Conservation (phyloP, 2,113 vertebrate species). For the Eptesicus fuscus region DNA sequence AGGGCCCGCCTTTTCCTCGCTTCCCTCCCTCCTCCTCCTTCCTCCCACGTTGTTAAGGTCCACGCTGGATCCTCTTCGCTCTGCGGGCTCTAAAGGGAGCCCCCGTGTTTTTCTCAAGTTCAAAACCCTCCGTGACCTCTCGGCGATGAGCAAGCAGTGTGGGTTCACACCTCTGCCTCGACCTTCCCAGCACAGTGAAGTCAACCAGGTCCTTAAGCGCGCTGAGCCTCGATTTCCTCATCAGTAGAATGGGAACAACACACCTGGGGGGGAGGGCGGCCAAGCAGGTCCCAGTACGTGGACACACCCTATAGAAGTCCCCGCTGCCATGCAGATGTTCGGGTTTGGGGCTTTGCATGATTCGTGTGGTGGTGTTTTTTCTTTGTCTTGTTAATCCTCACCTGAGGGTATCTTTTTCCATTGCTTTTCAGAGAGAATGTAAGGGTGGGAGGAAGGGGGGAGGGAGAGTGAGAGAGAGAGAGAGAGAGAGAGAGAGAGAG, state of each 20-base stretch:
- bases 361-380: background rate
- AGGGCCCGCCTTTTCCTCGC: fast-evolving
- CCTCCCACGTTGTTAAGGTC: background rate
- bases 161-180: background rate
- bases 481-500: too few species aligned
- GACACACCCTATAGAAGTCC: fast-evolving
- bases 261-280: background rate
- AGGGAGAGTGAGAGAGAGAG: too few species aligned
- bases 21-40: background rate
- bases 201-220: background rate
- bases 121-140: background rate
- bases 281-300: fast-evolving
- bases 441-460: too few species aligned
- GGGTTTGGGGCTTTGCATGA: fast-evolving
- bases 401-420: too few species aligned
- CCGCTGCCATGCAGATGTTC: fast-evolving
- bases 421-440: too few species aligned
- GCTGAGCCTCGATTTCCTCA: background rate
- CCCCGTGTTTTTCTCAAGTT: background rate
- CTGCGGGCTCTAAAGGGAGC: background rate
- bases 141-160: fast-evolving
- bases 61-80: background rate
- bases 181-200: background rate
- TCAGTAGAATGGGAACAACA: background rate
- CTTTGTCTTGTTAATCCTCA: too few species aligned